Percentiles rank a stretch among this genome's conserved stretches.
Evolutionary conservation across 1,140 invertebrate genomes (phyloP).

Genomic region (Brachionus paranguensis): DNA sequence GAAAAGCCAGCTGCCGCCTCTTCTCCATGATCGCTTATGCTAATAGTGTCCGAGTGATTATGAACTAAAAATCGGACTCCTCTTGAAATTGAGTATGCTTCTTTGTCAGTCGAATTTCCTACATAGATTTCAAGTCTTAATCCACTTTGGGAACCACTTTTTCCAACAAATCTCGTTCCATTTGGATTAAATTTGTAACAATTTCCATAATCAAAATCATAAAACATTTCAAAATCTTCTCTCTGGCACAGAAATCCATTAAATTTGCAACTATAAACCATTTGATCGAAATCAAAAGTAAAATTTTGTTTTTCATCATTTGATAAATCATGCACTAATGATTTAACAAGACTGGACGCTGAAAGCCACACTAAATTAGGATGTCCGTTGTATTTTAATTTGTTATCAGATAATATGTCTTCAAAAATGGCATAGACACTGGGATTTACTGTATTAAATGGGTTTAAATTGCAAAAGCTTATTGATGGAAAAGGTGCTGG

Average conservation of each 20-base stretch:
- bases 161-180: background rate
- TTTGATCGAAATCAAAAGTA: background rate
- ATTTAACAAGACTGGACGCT: background rate
- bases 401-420: background rate
- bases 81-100: background rate
- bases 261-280: background rate
- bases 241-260: background rate
- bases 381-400: background rate
- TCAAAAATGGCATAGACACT: background rate
- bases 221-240: conserved; percentile 16
- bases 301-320: background rate
- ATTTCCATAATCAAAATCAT: conserved; percentile 26
- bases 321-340: background rate
- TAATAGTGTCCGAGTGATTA: background rate
- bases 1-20: background rate
- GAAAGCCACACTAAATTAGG: background rate
- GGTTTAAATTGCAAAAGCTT: conserved; percentile 8
- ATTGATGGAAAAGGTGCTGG: too few species aligned
- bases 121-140: background rate
- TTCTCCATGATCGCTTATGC: background rate
- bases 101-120: background rate
- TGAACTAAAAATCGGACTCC: conserved; percentile 3
- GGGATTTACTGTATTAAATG: background rate
- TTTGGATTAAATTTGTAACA: conserved; percentile 3
- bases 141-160: background rate